phyloP scores from a whole-genome alignment of 2,113 vertebrate species.

The Tupaia tana region DNA sequence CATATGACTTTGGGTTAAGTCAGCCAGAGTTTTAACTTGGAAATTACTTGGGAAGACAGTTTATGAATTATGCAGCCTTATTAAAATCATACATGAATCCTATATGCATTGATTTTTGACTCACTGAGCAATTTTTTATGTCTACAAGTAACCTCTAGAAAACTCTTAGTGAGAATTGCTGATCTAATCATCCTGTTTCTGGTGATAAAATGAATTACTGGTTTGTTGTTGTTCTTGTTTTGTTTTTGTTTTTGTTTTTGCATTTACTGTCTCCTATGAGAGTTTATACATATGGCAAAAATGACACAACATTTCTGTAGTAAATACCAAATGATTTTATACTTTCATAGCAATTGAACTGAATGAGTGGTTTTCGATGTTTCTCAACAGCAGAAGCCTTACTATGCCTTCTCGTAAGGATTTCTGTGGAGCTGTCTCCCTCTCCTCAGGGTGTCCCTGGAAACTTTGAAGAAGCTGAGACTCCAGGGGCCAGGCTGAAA shows the following conservation, averaged over 20 bases:
- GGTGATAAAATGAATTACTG: neutral
- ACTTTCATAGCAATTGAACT: neutral
- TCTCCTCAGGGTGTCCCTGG: neutral
- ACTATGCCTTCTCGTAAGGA: neutral
- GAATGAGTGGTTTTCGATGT: neutral
- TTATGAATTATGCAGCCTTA: neutral
- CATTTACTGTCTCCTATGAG: neutral
- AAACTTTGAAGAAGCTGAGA: neutral
- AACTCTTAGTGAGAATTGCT: neutral
- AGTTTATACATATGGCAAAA: neutral
- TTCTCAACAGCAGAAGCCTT: neutral
- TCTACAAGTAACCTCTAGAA: neutral
- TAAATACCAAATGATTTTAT: neutral
- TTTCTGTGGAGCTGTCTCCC: neutral
- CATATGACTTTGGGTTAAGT: neutral
- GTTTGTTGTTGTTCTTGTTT: too few relatives aligned
- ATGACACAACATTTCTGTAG: neutral
- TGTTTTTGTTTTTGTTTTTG: neutral
- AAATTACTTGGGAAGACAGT: neutral
- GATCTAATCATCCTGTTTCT: slow-evolving; percentile 27
- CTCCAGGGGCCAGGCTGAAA: neutral
- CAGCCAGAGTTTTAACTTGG: neutral
- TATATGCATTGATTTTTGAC: slow-evolving; percentile 25
- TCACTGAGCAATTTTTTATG: slow-evolving; percentile 16
- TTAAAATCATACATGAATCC: slow-evolving; percentile 21